A percentile compares a stretch with the other conserved stretches of the same genome.
Evolutionary conservation across 2,888 invertebrate genomes (phyloP).

Genomic region (Dicyrtomina minuta): DNA sequence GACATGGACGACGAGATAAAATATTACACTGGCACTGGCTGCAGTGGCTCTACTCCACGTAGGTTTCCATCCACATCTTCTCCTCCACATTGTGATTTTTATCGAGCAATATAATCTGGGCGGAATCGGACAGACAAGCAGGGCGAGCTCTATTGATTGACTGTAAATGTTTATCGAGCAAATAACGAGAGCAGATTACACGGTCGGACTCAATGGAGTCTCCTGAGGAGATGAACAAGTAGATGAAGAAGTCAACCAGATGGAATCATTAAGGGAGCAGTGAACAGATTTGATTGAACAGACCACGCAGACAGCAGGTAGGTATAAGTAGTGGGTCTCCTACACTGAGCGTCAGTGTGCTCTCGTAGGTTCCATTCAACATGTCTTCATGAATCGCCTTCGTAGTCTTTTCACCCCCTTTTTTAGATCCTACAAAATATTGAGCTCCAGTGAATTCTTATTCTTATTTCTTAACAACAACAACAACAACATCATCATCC

Average conservation of each 20-base stretch:
- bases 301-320: constrained; percentile 25
- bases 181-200: constrained; percentile 32
- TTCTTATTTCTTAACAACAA: no score
- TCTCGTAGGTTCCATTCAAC: no score
- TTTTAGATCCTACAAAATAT: no score
- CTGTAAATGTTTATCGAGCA: constrained; percentile 33
- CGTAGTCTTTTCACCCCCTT: no score
- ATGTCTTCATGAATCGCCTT: no score
- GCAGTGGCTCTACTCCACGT: no score
- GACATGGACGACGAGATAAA: no score
- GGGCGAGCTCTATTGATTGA: constrained; percentile 31
- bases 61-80: background rate
- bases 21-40: no score
- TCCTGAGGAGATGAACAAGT: constrained; percentile 20
- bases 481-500: no score
- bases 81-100: constrained; percentile 5
- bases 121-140: constrained; percentile 27
- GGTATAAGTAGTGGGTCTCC: background rate
- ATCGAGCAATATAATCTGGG: constrained; percentile 17
- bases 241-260: constrained; percentile 32
- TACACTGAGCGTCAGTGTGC: no score
- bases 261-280: constrained; percentile 28
- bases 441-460: no score
- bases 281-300: constrained; percentile 30
- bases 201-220: constrained; percentile 13